These are phyloP conservation scores for Sphaeramia orbicularis DNA, from an alignment of 2,797 vertebrate species.

Conservation along the genomic window DNA sequence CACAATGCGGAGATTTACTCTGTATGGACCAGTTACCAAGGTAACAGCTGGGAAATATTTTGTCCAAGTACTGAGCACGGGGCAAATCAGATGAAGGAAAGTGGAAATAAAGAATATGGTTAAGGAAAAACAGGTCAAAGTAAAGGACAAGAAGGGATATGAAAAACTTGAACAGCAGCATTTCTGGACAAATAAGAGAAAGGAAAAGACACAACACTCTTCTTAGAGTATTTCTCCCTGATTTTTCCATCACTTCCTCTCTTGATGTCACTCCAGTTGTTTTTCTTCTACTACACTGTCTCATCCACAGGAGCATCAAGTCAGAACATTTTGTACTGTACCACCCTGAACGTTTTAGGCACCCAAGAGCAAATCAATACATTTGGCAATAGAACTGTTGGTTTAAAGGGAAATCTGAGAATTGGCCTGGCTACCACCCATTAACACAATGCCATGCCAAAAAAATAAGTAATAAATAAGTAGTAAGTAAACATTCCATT, in stretches of 20 bases:
- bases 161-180: not conserved
- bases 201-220: slow-evolving; percentile 38
- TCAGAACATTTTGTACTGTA: slow-evolving; percentile 40
- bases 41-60: slow-evolving; percentile 78
- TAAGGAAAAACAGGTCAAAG: not conserved
- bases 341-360: not conserved
- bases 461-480: not conserved
- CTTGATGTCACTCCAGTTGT: slow-evolving; percentile 14
- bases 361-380: slow-evolving; percentile 8
- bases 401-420: not conserved
- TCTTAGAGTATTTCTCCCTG: slow-evolving; percentile 31
- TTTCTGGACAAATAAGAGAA: not conserved
- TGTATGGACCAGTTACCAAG: slow-evolving; percentile 82
- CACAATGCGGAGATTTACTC: slow-evolving; percentile 60
- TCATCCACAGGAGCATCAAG: slow-evolving; percentile 23
- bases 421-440: not conserved
- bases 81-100: slow-evolving; percentile 59
- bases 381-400: not conserved
- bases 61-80: slow-evolving; percentile 55
- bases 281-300: slow-evolving; percentile 1
- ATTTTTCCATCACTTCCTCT: slow-evolving; percentile 33
- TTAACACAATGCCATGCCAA: not conserved
- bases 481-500: not conserved
- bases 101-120: not conserved
- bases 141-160: not conserved